Percentiles rank a stretch among this genome's conserved stretches.
phyloP scores from a whole-genome alignment of 2,113 vertebrate species.

The Ursus arctos region DNA sequence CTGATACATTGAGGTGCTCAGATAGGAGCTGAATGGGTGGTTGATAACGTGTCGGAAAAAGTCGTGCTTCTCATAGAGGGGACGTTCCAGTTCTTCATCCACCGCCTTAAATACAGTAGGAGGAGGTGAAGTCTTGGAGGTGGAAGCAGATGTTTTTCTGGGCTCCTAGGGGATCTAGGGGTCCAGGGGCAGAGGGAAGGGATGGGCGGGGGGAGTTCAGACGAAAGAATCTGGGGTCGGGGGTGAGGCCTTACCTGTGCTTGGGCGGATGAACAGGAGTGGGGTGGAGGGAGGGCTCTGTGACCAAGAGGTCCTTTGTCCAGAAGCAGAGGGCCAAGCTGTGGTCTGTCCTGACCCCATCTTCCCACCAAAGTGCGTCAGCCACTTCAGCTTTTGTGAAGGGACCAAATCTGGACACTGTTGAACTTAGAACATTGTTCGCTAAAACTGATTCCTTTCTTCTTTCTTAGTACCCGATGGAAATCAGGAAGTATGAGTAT shows the following conservation, averaged over 20 bases:
- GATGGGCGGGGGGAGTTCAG: neutral
- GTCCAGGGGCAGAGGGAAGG: neutral
- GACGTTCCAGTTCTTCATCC: neutral
- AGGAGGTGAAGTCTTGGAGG: accelerated
- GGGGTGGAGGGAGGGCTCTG: neutral
- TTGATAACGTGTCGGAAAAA: neutral
- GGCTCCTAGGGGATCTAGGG: neutral
- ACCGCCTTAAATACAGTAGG: neutral
- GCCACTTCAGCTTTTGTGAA: neutral
- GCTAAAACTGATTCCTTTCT: neutral
- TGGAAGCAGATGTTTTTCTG: neutral
- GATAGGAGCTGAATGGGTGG: neutral
- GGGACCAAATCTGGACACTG: accelerated
- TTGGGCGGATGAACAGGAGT: neutral
- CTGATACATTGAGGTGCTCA: neutral
- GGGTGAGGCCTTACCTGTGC: neutral
- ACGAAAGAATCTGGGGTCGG: neutral
- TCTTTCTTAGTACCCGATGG: constrained; percentile 93
- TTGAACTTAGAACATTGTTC: neutral
- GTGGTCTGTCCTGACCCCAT: neutral
- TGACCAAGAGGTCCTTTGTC: neutral
- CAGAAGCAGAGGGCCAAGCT: neutral
- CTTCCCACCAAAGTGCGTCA: neutral
- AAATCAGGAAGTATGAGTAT: constrained; percentile 95
- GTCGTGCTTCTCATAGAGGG: neutral